Conservation (phyloP, 2,113 vertebrate species). For the Notarius quadriscutis region DNA sequence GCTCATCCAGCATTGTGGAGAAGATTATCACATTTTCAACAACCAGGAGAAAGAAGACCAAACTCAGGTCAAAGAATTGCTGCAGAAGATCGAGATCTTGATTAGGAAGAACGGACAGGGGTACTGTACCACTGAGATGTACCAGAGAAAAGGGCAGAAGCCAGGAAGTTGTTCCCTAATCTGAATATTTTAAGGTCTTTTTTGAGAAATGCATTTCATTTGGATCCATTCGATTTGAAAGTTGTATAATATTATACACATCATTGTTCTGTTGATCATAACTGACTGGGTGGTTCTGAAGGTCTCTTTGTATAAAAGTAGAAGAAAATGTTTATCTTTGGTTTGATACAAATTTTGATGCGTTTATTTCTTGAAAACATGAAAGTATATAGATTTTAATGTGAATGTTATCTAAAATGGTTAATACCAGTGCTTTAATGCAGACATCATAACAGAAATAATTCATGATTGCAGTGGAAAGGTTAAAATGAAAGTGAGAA, state of each 20-base stretch:
- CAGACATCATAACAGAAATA: too few species aligned
- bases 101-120: slow-evolving; percentile 37
- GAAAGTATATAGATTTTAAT: too few species aligned
- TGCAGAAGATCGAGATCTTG: slow-evolving; percentile 26
- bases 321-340: too few species aligned
- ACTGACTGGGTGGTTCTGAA: neutral
- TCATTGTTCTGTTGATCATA: neutral
- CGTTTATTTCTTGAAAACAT: too few species aligned
- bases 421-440: too few species aligned
- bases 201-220: neutral
- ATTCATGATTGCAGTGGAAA: too few species aligned
- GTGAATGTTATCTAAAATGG: too few species aligned
- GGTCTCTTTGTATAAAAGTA: neutral
- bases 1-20: slow-evolving; percentile 33
- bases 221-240: neutral
- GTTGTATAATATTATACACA: neutral
- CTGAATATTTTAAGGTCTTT: neutral
- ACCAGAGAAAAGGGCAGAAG: neutral
- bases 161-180: neutral
- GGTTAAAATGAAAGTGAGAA: too few species aligned
- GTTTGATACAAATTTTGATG: too few species aligned
- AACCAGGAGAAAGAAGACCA: slow-evolving; percentile 23
- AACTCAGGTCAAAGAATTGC: slow-evolving; percentile 23
- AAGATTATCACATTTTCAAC: slow-evolving; percentile 50
- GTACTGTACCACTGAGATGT: slow-evolving; percentile 56